Evolutionary conservation across 2,797 vertebrate species (phyloP).

Genomic region (Corythornis leucogaster): DNA sequence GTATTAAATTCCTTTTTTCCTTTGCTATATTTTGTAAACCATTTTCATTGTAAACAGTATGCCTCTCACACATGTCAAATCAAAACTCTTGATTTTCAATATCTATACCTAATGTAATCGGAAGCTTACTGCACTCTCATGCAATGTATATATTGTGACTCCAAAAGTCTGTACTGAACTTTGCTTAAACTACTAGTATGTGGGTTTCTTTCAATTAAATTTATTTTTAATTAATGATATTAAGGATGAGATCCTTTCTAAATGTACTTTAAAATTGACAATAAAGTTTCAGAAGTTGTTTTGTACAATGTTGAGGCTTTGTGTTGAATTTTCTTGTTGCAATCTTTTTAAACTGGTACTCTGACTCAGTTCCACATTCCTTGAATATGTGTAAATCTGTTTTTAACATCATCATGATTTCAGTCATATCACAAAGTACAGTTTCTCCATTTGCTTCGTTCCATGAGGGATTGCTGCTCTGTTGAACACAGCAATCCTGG

Average conservation of each 20-base stretch:
- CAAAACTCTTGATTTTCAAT: slow-evolving; percentile 77
- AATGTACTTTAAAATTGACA: slow-evolving; percentile 85
- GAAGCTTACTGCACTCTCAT: slow-evolving; percentile 83
- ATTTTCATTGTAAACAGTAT: slow-evolving; percentile 78
- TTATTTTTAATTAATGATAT: slow-evolving; percentile 83
- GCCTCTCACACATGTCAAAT: slow-evolving; percentile 78
- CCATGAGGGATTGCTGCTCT: background rate
- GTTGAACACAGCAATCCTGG: slow-evolving; percentile 10
- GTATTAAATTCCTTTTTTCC: slow-evolving; percentile 77
- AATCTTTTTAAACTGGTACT: slow-evolving; percentile 15
- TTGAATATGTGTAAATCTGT: background rate
- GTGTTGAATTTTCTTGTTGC: slow-evolving; percentile 81
- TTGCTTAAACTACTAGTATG: slow-evolving; percentile 80
- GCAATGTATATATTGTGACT: slow-evolving; percentile 85
- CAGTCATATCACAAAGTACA: background rate
- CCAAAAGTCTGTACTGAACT: slow-evolving; percentile 82
- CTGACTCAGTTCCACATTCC: slow-evolving; percentile 13
- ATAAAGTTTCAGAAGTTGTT: slow-evolving; percentile 87
- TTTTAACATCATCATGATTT: background rate
- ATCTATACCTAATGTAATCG: slow-evolving; percentile 81
- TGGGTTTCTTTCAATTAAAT: slow-evolving; percentile 79
- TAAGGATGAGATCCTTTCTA: slow-evolving; percentile 80
- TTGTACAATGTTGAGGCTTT: slow-evolving; percentile 83
- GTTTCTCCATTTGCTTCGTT: background rate
- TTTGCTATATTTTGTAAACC: slow-evolving; percentile 80